These are phyloP conservation scores for Sarcophaga variegata DNA, from an alignment of 2,888 invertebrate genomes.

Conservation along the genomic window DNA sequence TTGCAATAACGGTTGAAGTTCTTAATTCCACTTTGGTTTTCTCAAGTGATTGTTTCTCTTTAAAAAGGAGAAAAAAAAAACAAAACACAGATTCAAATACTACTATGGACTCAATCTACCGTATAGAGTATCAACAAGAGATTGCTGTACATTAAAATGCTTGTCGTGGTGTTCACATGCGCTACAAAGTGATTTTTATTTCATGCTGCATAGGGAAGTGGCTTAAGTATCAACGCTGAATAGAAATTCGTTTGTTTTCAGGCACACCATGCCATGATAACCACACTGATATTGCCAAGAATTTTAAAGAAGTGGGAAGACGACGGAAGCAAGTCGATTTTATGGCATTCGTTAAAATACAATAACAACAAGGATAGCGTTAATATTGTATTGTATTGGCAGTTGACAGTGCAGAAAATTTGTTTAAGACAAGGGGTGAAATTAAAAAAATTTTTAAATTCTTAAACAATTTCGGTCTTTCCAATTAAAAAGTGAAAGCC, in stretches of 20 bases:
- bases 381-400: background rate
- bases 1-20: no score
- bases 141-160: background rate
- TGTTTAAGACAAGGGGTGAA: background rate
- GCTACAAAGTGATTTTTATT: background rate
- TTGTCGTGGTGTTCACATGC: background rate
- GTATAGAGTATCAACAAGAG: background rate
- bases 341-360: constrained; percentile 45
- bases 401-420: background rate
- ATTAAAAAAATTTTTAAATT: background rate
- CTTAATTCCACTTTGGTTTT: no score
- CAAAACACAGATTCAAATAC: background rate
- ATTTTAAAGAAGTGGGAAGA: background rate
- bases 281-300: no score
- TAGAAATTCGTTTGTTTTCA: background rate
- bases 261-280: background rate
- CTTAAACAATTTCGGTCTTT: no score
- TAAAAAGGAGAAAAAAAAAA: background rate
- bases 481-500: no score
- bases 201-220: background rate
- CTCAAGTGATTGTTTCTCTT: background rate
- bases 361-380: constrained; percentile 31
- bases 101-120: background rate
- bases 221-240: background rate
- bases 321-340: constrained; percentile 50